Conservation (phyloP, 92 coral and sea anemone genomes). For the Umimayanthus kanabou region DNA sequence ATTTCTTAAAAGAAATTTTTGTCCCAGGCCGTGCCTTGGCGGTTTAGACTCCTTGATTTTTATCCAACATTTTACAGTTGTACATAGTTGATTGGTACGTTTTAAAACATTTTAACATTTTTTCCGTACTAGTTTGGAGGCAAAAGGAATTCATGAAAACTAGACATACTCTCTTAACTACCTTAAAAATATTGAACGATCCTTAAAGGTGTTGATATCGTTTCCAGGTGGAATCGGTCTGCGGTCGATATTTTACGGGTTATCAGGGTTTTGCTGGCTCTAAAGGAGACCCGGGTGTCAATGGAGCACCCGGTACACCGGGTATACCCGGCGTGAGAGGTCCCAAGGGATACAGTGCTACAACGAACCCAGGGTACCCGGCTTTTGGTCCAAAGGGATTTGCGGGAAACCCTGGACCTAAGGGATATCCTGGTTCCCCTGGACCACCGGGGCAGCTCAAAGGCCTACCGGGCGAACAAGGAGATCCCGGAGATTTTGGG, state of each 20-base stretch:
- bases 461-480: constrained; percentile 60
- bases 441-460: constrained; percentile 51
- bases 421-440: constrained; percentile 46
- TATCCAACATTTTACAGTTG: too few species aligned
- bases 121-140: too few species aligned
- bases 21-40: too few species aligned
- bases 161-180: too few species aligned
- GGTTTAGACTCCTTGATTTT: too few species aligned
- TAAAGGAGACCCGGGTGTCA: constrained; percentile 52
- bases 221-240: constrained; percentile 53
- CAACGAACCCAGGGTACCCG: constrained; percentile 35
- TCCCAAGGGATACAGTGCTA: constrained; percentile 59
- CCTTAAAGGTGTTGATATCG: background rate
- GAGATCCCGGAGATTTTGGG: constrained; percentile 52
- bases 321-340: constrained; percentile 54
- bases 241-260: constrained; percentile 51
- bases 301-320: constrained; percentile 56
- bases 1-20: too few species aligned
- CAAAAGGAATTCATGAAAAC: too few species aligned
- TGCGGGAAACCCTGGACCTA: constrained; percentile 55
- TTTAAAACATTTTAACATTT: too few species aligned
- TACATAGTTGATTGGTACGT: too few species aligned
- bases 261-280: constrained; percentile 50
- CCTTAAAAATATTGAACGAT: too few species aligned
- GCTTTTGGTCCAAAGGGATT: constrained; percentile 62